Evolutionary conservation across 2,113 vertebrate species (phyloP), one percentile per base, ranked within the genome.

Genomic region (Micronisus gabar): DNA sequence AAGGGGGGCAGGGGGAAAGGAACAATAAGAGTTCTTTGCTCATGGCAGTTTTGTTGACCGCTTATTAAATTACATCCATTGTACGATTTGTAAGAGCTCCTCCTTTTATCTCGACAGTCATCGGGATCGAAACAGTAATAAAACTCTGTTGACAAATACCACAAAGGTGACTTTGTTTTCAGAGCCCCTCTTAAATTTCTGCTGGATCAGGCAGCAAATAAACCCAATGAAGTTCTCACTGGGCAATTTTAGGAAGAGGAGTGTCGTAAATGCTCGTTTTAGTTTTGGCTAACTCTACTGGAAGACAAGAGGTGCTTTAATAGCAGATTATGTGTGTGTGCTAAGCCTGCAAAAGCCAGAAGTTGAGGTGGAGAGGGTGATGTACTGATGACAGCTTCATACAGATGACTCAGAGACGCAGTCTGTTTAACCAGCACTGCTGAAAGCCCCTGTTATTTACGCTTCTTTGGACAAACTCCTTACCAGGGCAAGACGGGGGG

Each of bases 91-190:
- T 50, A 73, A 84, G 78, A 38, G 7, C 53, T 66, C 30, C 85
- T 75, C 53, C 81, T 96, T 96, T 97, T 97, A 96, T 96, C 94
- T 83, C 1, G 3, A 65, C 68, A 82, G 71, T 71, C 91, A 88
- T 93, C n/a, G 7, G 86, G 81, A 93, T 93, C 21, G 43, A 71
- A 96, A 84, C 40, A 89, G 58, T 93, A 90, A 97, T 92, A 93
- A 53, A 93, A 53, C 68, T 94, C 78, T 93, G 95, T 80, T 97
- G 97, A 94, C 93, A 96, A 95, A 71, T 92, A 78, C 73, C 73
- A 91, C 87, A 96, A 96, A 98, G 65, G 72, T 11, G 40, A 81
- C 88, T 96, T 94, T 97, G 86, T 98, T 96, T 93, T 52, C 86
- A 74, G 81, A 53, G 68, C 58, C 48, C n/a, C 32, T 95, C 94